Evolutionary conservation across 1,140 invertebrate species (phyloP).

Genomic region (Euglossa dilemma): DNA sequence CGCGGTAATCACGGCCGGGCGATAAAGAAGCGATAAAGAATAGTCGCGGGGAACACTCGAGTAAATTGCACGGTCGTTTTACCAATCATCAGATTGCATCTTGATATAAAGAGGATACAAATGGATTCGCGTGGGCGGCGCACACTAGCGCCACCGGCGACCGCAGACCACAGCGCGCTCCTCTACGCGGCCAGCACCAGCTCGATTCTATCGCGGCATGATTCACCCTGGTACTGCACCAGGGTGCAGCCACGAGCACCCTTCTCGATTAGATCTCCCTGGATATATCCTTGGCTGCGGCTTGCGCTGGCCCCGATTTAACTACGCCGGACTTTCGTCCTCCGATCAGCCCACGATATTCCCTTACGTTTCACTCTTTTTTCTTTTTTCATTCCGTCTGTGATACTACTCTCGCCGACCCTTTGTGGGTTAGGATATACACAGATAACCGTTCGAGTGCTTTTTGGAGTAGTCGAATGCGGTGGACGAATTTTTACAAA

Average conservation of each 20-base stretch:
- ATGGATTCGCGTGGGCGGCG: conserved; percentile 33
- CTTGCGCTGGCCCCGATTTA: conserved; percentile 3
- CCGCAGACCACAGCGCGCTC: neutral
- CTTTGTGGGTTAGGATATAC: no score
- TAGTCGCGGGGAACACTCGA: conserved; percentile 25
- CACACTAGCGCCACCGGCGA: conserved; percentile 46
- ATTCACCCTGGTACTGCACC: conserved; percentile 58
- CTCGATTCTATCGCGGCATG: conserved; percentile 59
- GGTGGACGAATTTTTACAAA: no score
- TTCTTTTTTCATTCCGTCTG: neutral
- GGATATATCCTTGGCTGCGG: conserved; percentile 15
- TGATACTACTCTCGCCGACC: no score
- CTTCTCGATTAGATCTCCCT: conserved; percentile 40
- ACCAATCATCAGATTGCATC: conserved; percentile 42
- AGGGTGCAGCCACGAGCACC: conserved; percentile 48
- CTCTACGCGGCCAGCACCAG: neutral
- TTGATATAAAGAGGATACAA: conserved; percentile 48
- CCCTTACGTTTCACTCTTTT: neutral
- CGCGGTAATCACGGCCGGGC: conserved; percentile 8
- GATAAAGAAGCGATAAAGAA: conserved; percentile 25
- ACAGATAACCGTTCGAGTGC: no score
- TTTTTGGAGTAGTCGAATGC: no score
- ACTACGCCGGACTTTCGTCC: neutral
- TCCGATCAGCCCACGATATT: neutral
- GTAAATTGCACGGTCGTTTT: conserved; percentile 33